These are phyloP conservation scores for Artibeus jamaicensis DNA, from an alignment of 2,797 vertebrate genomes.

Conservation along the genomic window DNA sequence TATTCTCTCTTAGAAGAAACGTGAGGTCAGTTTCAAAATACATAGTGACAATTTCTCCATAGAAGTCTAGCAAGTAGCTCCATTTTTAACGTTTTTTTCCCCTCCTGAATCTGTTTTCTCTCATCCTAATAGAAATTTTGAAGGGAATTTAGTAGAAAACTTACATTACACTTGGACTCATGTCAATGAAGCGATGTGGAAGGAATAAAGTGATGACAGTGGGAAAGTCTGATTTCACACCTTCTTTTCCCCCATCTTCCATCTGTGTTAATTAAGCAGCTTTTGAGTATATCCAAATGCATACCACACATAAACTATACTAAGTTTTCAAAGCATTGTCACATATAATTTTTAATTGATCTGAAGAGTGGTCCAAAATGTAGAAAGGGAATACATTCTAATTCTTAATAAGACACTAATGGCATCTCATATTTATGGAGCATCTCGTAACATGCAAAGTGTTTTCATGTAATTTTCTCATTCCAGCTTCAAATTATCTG, in stretches of 20 bases:
- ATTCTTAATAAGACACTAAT: neutral
- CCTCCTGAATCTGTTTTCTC: neutral
- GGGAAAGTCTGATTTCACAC: neutral
- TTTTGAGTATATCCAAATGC: neutral
- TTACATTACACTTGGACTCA: neutral
- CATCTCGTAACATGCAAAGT: neutral
- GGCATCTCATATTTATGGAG: neutral
- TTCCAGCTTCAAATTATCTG: neutral
- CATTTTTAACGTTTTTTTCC: neutral
- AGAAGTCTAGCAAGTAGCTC: neutral
- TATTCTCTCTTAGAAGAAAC: neutral
- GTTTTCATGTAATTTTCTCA: slow-evolving; percentile 14
- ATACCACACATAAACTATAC: neutral
- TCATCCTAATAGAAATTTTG: neutral
- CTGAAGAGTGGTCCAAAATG: neutral
- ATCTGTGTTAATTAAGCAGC: neutral
- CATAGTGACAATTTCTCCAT: neutral
- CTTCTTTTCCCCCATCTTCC: neutral
- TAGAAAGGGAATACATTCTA: neutral
- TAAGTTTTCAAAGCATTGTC: neutral
- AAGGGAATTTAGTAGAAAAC: neutral
- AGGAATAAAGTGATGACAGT: neutral
- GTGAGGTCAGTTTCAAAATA: neutral
- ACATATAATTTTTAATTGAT: neutral
- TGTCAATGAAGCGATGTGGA: neutral